These are phyloP conservation scores for Ormia ochracea DNA, from an alignment of 2,888 invertebrate species.

Conservation along the genomic window DNA sequence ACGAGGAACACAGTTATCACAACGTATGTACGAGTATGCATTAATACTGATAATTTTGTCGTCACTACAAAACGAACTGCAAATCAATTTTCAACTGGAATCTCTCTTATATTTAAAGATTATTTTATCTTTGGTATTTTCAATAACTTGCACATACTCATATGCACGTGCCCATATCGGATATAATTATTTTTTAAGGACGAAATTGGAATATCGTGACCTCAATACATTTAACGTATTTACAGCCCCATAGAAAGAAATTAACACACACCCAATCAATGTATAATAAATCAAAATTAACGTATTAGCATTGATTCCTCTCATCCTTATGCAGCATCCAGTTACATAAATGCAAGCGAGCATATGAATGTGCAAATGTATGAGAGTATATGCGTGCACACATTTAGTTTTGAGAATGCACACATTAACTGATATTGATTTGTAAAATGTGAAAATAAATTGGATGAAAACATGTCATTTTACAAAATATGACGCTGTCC, in stretches of 20 bases:
- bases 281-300: not conserved
- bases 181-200: no score
- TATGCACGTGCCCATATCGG: no score
- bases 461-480: conserved; percentile 51
- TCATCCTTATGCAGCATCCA: not conserved
- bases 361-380: not conserved
- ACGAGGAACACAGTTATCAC: no score
- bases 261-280: not conserved
- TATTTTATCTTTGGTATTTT: no score
- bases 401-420: not conserved
- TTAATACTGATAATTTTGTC: not conserved
- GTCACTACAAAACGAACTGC: not conserved
- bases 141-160: no score
- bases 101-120: no score
- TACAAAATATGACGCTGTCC: conserved; percentile 48
- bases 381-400: not conserved
- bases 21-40: no score
- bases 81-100: not conserved
- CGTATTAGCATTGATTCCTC: not conserved
- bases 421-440: conserved; percentile 40
- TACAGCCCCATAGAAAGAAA: not conserved
- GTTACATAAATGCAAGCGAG: not conserved
- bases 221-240: not conserved
- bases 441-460: conserved; percentile 40
- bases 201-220: not conserved